Conservation (phyloP, 2,113 vertebrate genomes). For the Ictalurus furcatus region DNA sequence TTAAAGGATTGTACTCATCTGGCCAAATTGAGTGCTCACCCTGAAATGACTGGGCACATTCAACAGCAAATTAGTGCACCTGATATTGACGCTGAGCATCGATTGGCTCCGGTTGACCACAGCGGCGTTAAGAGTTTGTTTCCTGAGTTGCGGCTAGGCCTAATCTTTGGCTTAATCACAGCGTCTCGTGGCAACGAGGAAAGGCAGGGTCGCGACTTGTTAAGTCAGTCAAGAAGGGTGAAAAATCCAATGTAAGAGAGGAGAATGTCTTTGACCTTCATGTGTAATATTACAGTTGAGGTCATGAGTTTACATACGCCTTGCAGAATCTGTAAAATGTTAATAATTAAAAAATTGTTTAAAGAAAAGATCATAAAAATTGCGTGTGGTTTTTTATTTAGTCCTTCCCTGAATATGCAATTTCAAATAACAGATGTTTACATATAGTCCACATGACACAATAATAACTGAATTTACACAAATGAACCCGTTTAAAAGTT, state of each 20-base stretch:
- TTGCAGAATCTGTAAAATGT: no score
- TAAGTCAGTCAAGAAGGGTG: not conserved
- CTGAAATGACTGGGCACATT: conserved; percentile 89
- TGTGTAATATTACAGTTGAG: not conserved
- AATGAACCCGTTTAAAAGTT: no score
- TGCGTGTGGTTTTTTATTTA: no score
- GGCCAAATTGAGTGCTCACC: conserved; percentile 90
- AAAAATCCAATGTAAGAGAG: not conserved
- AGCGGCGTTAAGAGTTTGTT: conserved; percentile 80
- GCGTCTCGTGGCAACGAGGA: conserved; percentile 19
- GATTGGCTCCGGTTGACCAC: conserved; percentile 81
- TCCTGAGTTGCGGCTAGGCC: conserved; percentile 65
- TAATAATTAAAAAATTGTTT: no score
- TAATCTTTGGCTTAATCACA: conserved; percentile 43
- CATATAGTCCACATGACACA: no score
- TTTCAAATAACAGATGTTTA: no score
- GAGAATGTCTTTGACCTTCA: not conserved
- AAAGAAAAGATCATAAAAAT: no score
- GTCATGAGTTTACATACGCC: no score
- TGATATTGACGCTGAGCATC: conserved; percentile 90
- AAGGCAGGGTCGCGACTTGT: conserved; percentile 31
- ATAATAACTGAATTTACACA: no score
- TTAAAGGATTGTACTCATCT: conserved; percentile 98
- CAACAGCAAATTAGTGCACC: conserved; percentile 97
- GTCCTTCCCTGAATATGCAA: no score